phyloP scores from a whole-genome alignment of 2,113 vertebrate species.

The Serilophus lunatus region DNA sequence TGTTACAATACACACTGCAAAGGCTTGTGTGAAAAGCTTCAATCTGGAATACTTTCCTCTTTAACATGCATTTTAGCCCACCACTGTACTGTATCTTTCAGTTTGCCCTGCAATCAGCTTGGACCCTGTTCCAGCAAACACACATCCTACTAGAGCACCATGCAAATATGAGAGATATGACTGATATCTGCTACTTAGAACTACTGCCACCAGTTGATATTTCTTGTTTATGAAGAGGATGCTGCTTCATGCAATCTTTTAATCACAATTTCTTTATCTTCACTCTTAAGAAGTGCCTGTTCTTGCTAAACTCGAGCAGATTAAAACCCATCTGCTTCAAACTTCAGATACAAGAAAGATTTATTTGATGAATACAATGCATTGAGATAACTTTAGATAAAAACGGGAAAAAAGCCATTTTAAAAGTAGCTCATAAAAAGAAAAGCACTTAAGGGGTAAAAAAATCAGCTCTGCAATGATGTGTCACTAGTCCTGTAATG shows the following conservation, averaged over 20 bases:
- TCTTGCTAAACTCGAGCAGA: background rate
- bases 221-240: background rate
- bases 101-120: background rate
- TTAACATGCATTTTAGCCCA: background rate
- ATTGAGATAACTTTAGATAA: background rate
- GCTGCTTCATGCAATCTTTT: background rate
- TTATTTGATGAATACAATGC: background rate
- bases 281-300: background rate
- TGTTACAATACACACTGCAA: background rate
- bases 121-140: rapidly evolving
- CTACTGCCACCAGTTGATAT: background rate
- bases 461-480: background rate
- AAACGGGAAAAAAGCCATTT: background rate
- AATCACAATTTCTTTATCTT: background rate
- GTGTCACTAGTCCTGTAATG: background rate
- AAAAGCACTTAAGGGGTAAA: too few species aligned
- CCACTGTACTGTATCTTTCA: background rate
- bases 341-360: background rate
- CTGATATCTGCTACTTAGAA: background rate
- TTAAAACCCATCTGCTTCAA: background rate
- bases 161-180: rapidly evolving
- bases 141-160: rapidly evolving
- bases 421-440: background rate
- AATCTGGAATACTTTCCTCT: background rate
- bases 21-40: background rate